Evolutionary conservation across 2,797 vertebrate genomes (phyloP), one percentile per base, ranked within the genome.

Genomic region (Rhodeus uyekii): DNA sequence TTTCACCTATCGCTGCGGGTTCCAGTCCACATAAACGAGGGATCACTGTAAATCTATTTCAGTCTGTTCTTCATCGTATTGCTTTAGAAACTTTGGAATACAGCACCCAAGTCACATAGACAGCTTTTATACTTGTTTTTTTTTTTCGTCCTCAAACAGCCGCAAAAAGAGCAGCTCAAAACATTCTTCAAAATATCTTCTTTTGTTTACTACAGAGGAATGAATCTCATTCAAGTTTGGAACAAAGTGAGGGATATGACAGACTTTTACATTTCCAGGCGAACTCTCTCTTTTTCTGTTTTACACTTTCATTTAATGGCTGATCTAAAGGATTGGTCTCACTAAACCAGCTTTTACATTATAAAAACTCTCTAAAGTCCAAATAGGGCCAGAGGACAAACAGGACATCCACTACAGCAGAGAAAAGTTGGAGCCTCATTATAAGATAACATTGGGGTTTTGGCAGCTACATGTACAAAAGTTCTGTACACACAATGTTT

Each of bases 311-410:
- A 34, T 50, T 38, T 65, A 19, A 36, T 72, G n/a, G 29, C 53
- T 39, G 34, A 67, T 53, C n/a, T 53, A 65, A 78, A 48, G 60
- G 42, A 80, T 44, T 60, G 22, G 50, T 60, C 24, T 60, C 78
- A 32, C 24, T 72, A 61, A 44, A 72, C 67, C 19, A 27, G 67
- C 39, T 36, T 80, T 71, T 48, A 64, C 10, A 42, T n/a, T 44
- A 50, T 64, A 64, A 73, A 63, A 73, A 42, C 67, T 79, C 69
- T 83, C 82, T 64, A 24, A 83, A 46, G 58, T 73, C 67, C 27
- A 78, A 78, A 73, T 6, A 73, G 36, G 50, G 44, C 48, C 55
- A 83, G 61, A 83, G 82, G 82, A 83, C 82, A 78, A 78, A 53
- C 19, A 74, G 76, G 32, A 24, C 58, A 65, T 65, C 22, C 38